Evolutionary conservation across 2,888 invertebrate species (phyloP).

Genomic region (Polymixis flavicincta): DNA sequence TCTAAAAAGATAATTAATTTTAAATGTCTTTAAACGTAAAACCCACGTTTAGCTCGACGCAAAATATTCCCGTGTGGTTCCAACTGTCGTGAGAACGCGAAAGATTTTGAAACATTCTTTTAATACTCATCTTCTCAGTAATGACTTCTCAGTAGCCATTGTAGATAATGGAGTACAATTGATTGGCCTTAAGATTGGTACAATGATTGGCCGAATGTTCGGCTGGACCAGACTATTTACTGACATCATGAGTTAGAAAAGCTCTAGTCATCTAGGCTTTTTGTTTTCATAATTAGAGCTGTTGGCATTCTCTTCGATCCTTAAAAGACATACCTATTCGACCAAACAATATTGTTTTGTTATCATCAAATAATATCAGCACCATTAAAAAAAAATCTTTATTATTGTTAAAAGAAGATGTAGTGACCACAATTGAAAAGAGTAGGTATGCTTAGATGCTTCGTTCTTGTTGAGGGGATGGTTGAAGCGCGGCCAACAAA

Average conservation of each 20-base stretch:
- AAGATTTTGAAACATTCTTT: conserved; percentile 73
- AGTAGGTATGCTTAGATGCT: too few species aligned
- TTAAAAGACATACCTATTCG: neutral
- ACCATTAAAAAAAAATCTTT: too few species aligned
- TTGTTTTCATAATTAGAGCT: neutral
- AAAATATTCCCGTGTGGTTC: conserved; percentile 27
- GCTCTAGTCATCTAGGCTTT: conserved; percentile 10
- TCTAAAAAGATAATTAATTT: neutral
- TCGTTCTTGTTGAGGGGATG: too few species aligned
- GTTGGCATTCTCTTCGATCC: neutral
- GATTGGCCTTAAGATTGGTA: conserved; percentile 24
- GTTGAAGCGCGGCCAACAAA: too few species aligned
- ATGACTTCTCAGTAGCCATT: conserved; percentile 53
- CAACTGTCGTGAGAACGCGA: conserved; percentile 67
- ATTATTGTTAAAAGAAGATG: too few species aligned
- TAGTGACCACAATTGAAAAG: too few species aligned
- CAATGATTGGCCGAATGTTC: conserved; percentile 31
- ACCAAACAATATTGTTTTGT: neutral
- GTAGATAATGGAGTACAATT: conserved; percentile 46
- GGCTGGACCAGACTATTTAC: conserved; percentile 7
- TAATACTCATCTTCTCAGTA: conserved; percentile 65
- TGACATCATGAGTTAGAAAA: neutral
- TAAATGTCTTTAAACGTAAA: neutral
- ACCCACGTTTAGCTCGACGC: neutral
- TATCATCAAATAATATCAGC: too few species aligned